Conservation (phyloP, 2,113 vertebrate species). For the Sigmodon hispidus region DNA sequence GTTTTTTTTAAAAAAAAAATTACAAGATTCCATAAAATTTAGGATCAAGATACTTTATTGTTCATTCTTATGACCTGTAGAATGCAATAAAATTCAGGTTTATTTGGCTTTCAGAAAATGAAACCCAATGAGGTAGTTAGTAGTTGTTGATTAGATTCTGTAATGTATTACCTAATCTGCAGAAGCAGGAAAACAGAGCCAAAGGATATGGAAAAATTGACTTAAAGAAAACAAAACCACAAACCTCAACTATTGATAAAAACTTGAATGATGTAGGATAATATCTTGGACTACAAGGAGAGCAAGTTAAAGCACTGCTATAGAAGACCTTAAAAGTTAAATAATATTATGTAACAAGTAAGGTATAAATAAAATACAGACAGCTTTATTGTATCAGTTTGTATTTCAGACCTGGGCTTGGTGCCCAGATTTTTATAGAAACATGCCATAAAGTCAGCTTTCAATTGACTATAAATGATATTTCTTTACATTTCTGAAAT, state of each 20-base stretch:
- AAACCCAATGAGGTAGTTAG: background rate
- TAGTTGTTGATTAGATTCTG: conserved; percentile 40
- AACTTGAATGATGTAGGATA: conserved; percentile 16
- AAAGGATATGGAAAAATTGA: background rate
- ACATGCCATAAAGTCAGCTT: conserved; percentile 20
- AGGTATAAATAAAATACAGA: conserved; percentile 59
- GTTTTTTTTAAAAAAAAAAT: background rate
- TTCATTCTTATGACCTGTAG: conserved; percentile 5
- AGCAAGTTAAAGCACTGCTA: conserved; percentile 14
- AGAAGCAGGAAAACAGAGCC: background rate
- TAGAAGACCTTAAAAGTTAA: conserved; percentile 6
- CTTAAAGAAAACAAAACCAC: conserved; percentile 9
- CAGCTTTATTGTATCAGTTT: conserved; percentile 47
- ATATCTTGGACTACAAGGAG: conserved; percentile 16
- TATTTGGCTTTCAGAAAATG: conserved; percentile 46
- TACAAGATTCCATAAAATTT: background rate
- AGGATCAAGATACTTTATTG: background rate
- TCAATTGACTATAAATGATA: conserved; percentile 35
- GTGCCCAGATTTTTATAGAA: conserved; percentile 66
- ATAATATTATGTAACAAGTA: conserved; percentile 37
- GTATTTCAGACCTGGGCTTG: conserved; percentile 55
- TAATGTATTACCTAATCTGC: conserved; percentile 44
- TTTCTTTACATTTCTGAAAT: conserved; percentile 54
- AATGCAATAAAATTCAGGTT: conserved; percentile 21
- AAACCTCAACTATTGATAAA: conserved; percentile 43